Base-by-base conservation (phyloP, 1,140 invertebrate species). In the Stegodyphus mimosarum region DNA sequence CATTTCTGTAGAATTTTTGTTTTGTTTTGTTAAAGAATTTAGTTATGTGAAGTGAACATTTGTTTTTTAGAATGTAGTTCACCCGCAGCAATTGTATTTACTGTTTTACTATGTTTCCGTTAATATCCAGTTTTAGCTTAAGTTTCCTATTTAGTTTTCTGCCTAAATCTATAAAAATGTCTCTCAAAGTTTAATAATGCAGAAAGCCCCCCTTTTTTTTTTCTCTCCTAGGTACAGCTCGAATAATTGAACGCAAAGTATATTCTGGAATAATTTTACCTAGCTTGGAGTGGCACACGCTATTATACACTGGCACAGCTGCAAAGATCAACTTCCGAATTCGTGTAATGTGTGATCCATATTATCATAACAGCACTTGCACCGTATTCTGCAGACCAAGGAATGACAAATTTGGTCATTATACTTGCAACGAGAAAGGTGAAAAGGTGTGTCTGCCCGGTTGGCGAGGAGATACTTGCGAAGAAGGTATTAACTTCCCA, bases 331-430 rank as follows among this genome's bases (percentile, higher is more conserved):
- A 89, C 15, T 92, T 91, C 88, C 87, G 91, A 15, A 98, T 95
- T 91, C 93, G 97, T 66, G 96, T 98, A 78, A 94, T 94, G 18
- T 99, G 97, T 91, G 94, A 95, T 86, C 92, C 94, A 0, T 93
- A 98, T 90, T 98, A 99, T 90, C 98, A 98, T 90, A 97, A 97
- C 17, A 93, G 94, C 52, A 96, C 95, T 67, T 99, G 97, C 91
- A 95, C 95, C 87, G 95, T 95, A 86, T 92, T 97, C 71, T 99
- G 97, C 91, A 92, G 95, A 86, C 95, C 96, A 4, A 92, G 97
- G 49, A 95, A 98, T 89, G 97, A 98, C 91, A 93, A 92, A 86
- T 98, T 98, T 90, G 97, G 97, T 1, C 97, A 99, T 91, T 98
- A 96, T 92, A 95, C 93, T 87, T 99, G 97, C 91, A 95, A 95